phyloP scores from a whole-genome alignment of 2,888 invertebrate species.

The Nemurella pictetii region DNA sequence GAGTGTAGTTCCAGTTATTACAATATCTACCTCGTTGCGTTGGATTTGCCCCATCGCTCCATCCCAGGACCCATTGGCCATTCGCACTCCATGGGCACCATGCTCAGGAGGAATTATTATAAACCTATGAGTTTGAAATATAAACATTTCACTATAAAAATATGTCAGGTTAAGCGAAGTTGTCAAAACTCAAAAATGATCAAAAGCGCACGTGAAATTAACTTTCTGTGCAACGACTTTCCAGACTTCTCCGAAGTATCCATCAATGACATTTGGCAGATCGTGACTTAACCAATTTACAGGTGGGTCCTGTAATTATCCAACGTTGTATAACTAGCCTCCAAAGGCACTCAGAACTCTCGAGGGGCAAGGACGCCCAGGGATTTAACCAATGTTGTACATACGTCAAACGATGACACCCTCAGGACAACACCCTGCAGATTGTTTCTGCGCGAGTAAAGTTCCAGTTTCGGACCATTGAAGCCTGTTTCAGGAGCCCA shows the following conservation, averaged over 20 bases:
- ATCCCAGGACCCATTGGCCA: not conserved
- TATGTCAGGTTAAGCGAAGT: no score
- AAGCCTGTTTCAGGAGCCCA: not conserved
- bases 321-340: not conserved
- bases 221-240: not conserved
- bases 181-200: not conserved
- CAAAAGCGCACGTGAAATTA: not conserved
- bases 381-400: no score
- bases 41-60: not conserved
- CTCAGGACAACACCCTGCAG: not conserved
- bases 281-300: not conserved
- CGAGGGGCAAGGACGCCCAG: not conserved
- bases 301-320: not conserved
- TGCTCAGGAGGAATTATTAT: not conserved
- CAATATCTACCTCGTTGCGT: not conserved
- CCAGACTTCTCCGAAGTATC: not conserved
- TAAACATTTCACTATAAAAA: no score
- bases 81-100: not conserved
- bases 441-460: slow-evolving; percentile 11
- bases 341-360: not conserved
- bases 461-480: not conserved
- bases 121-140: no score
- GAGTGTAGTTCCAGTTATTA: not conserved
- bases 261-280: not conserved
- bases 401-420: not conserved